These are phyloP conservation scores for Actinemys pallida DNA, from an alignment of 2,113 vertebrate species.

Conservation along the genomic window DNA sequence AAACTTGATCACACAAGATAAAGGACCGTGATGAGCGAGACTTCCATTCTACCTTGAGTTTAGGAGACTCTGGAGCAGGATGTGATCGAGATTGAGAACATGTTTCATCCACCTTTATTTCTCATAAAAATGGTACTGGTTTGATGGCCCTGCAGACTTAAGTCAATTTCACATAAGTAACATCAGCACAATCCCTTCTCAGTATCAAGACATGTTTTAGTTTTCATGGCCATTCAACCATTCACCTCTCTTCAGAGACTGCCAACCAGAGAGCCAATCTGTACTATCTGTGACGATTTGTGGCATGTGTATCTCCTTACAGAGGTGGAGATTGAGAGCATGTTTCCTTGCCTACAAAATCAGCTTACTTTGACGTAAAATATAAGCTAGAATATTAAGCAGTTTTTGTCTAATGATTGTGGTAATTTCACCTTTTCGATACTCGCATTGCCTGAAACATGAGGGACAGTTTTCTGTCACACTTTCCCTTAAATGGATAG, in stretches of 20 bases:
- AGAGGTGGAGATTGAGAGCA: background rate
- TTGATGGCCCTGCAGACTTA: background rate
- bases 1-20: background rate
- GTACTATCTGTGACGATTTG: background rate
- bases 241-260: background rate
- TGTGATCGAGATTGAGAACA: rapidly evolving
- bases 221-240: background rate
- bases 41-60: background rate
- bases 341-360: background rate
- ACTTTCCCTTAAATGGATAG: conserved; percentile 44
- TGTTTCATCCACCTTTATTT: background rate
- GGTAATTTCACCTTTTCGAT: conserved; percentile 34
- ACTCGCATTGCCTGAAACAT: conserved; percentile 27
- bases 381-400: background rate
- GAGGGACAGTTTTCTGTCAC: conserved; percentile 45
- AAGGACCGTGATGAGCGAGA: background rate
- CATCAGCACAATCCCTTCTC: background rate
- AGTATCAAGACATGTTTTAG: background rate
- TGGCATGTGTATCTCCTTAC: background rate
- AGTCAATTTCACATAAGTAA: background rate
- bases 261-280: background rate
- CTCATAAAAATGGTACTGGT: no score
- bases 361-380: background rate
- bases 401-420: background rate
- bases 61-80: background rate